A percentile compares a stretch with the other conserved stretches of the same genome.
Evolutionary conservation across 2,888 invertebrate species (phyloP).

Genomic region (Archips crataeganus): DNA sequence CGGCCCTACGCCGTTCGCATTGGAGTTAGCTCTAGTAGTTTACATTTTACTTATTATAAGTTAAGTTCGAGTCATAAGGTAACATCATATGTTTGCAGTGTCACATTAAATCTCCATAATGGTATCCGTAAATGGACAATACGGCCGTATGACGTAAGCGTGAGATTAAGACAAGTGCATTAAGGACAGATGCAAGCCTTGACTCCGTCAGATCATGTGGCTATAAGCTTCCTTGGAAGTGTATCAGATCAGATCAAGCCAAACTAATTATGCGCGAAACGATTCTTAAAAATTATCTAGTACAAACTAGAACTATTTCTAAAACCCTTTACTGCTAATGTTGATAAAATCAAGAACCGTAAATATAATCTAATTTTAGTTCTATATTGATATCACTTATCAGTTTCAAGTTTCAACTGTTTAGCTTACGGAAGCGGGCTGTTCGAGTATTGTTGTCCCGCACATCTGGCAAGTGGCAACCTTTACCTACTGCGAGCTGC

Average conservation of each 20-base stretch:
- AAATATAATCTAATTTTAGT: background rate
- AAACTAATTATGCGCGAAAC: background rate
- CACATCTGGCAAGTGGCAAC: conserved; percentile 10
- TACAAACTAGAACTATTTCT: background rate
- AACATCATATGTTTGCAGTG: conserved; percentile 15
- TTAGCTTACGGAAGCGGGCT: background rate
- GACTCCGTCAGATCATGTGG: conserved; percentile 29
- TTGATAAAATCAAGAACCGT: background rate
- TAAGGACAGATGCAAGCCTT: conserved; percentile 17
- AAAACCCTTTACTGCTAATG: background rate
- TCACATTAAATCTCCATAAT: conserved; percentile 29
- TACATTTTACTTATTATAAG: too few relatives aligned
- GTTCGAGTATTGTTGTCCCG: background rate
- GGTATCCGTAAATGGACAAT: conserved; percentile 3
- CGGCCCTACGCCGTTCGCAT: too few relatives aligned
- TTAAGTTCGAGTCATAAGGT: too few relatives aligned
- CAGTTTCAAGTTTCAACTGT: background rate
- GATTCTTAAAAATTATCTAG: background rate
- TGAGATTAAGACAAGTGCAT: conserved; percentile 26
- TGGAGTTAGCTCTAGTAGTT: background rate
- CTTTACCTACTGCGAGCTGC: conserved; percentile 3
- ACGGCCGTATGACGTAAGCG: conserved; percentile 32
- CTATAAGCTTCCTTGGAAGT: background rate
- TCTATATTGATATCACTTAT: background rate
- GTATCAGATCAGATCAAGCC: background rate